Evolutionary conservation across 2,888 invertebrate species (phyloP).

Genomic region (Eupithecia pulchellata): DNA sequence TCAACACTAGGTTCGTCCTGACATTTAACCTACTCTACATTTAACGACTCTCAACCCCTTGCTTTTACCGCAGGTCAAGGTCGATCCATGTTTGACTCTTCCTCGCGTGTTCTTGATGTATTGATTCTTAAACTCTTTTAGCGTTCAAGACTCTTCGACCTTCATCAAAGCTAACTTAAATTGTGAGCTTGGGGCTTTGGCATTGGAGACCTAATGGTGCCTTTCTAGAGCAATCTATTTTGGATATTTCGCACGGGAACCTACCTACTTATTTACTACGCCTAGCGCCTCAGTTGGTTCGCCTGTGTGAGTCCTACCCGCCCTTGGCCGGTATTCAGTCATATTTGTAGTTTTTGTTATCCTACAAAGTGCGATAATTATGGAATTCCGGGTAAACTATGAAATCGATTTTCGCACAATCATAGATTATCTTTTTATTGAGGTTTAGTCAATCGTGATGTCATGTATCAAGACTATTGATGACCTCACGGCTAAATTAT

Average conservation of each 20-base stretch:
- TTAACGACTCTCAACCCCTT: slow-evolving; percentile 28
- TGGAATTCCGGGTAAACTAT: slow-evolving; percentile 6
- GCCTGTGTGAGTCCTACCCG: not conserved
- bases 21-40: slow-evolving; percentile 23
- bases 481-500: slow-evolving; percentile 23
- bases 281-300: not conserved
- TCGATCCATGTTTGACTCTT: slow-evolving; percentile 36
- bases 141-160: slow-evolving; percentile 29
- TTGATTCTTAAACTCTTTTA: slow-evolving; percentile 40
- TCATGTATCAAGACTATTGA: slow-evolving; percentile 25
- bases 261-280: not conserved
- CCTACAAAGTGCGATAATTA: not conserved
- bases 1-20: slow-evolving; percentile 5
- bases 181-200: not conserved
- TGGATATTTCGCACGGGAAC: not conserved
- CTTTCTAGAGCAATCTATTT: not conserved
- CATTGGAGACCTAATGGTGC: not conserved
- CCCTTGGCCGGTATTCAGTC: not conserved
- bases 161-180: not conserved
- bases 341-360: not conserved
- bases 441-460: slow-evolving; percentile 23
- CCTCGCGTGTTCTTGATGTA: slow-evolving; percentile 47
- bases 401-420: slow-evolving; percentile 11
- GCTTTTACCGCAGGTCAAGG: slow-evolving; percentile 39
- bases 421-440: slow-evolving; percentile 21